A percentile compares a stretch with the other conserved stretches of the same genome.
Evolutionary conservation across 2,888 invertebrate species (phyloP).

Genomic region (Dryocosmus kuriphilus): DNA sequence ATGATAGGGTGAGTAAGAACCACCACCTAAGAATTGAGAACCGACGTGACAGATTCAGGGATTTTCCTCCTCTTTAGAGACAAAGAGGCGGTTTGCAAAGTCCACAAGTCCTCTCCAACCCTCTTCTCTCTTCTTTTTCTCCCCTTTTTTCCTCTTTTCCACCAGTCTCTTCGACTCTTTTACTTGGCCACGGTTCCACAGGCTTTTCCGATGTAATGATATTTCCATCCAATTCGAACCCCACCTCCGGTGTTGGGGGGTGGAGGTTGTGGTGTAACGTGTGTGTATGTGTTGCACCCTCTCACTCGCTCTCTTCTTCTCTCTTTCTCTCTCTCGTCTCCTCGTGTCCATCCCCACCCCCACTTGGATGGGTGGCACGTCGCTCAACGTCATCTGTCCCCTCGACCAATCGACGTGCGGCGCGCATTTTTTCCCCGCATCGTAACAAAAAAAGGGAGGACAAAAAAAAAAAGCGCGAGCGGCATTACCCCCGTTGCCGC

Average conservation of each 20-base stretch:
- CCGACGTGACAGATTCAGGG: constrained; percentile 21
- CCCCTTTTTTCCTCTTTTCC: background rate
- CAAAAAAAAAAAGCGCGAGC: constrained; percentile 68
- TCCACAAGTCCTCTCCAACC: background rate
- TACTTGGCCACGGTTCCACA: constrained; percentile 62
- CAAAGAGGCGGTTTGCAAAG: constrained; percentile 22
- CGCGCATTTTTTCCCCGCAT: constrained; percentile 76
- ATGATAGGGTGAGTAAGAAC: constrained; percentile 9
- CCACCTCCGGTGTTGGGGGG: constrained; percentile 43
- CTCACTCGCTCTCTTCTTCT: constrained; percentile 50
- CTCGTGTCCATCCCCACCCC: constrained; percentile 60
- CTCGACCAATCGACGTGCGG: constrained; percentile 78
- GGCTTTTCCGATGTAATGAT: constrained; percentile 73
- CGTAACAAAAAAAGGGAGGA: constrained; percentile 70
- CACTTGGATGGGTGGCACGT: constrained; percentile 75
- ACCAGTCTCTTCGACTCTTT: constrained; percentile 48
- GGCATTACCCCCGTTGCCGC: constrained; percentile 76
- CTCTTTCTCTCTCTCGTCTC: constrained; percentile 50
- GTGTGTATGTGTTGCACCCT: constrained; percentile 52
- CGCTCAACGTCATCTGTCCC: constrained; percentile 78
- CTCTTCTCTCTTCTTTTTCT: constrained; percentile 15
- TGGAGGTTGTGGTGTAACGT: constrained; percentile 20
- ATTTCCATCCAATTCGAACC: constrained; percentile 73
- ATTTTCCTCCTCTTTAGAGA: constrained; percentile 34
- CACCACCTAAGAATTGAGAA: constrained; percentile 35